Percentiles rank a stretch among this genome's conserved stretches.
Evolutionary conservation across 2,113 vertebrate species (phyloP).

Genomic region (Megaceryle torquata): DNA sequence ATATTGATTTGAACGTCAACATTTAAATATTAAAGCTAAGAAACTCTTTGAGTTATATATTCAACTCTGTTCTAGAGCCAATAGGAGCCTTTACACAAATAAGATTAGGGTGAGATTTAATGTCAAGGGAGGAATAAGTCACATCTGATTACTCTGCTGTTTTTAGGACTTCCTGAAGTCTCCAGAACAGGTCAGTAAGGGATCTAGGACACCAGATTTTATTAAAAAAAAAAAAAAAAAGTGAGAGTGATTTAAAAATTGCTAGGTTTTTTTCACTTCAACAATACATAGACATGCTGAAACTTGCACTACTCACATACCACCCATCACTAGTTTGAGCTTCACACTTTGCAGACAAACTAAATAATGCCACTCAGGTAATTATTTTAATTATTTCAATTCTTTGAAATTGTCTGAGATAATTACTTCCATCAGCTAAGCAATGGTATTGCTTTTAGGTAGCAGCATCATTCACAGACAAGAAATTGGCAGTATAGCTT

Average conservation of each 20-base stretch:
- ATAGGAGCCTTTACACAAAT: neutral
- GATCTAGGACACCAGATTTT: neutral
- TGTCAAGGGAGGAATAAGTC: neutral
- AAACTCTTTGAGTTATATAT: neutral
- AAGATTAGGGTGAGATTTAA: neutral
- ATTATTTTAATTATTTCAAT: constrained; percentile 5
- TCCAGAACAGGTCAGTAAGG: neutral
- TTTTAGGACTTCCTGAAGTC: neutral
- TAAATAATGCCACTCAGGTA: neutral
- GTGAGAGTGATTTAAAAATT: neutral
- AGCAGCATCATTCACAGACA: neutral
- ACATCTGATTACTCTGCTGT: neutral
- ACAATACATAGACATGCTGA: neutral
- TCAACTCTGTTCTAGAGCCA: neutral
- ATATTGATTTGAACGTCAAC: neutral
- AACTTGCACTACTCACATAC: neutral
- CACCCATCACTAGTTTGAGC: neutral
- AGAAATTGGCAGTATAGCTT: neutral
- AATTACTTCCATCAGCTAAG: neutral
- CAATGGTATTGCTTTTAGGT: neutral
- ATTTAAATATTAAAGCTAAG: neutral
- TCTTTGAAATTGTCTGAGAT: neutral
- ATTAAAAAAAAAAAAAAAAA: neutral
- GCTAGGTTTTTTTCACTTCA: neutral
- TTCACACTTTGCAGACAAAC: neutral